Percentiles rank a stretch among this genome's conserved stretches.
Conservation (phyloP, 2,888 invertebrate genomes). For the Temnothorax ravouxi region DNA sequence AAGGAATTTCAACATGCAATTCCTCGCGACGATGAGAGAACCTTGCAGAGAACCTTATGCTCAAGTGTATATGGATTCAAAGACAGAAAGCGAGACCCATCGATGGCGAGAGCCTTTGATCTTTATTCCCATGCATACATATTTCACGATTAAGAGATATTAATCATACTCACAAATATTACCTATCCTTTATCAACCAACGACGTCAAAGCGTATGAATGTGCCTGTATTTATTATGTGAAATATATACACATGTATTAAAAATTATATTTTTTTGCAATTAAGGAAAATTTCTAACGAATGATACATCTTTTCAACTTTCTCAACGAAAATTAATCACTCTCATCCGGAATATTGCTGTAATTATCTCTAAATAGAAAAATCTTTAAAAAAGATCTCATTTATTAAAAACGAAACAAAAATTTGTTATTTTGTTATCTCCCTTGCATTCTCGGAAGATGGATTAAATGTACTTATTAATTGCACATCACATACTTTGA, state of each 20-base stretch:
- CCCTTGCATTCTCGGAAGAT: neutral
- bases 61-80: neutral
- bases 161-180: conserved; percentile 31
- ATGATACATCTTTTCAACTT: neutral
- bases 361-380: conserved; percentile 15
- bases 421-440: neutral
- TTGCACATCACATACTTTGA: neutral
- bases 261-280: neutral
- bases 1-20: conserved; percentile 1
- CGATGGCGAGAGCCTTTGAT: conserved; percentile 20
- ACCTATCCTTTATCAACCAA: conserved; percentile 6
- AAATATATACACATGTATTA: neutral
- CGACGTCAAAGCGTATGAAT: neutral
- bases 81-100: neutral
- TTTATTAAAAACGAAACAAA: neutral
- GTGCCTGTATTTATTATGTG: neutral
- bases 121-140: conserved; percentile 21
- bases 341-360: neutral
- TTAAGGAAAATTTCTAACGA: neutral
- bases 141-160: neutral
- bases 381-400: neutral
- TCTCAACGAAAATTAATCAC: neutral
- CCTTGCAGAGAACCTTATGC: neutral
- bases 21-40: neutral
- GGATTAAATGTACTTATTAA: conserved; percentile 2